Evolutionary conservation across 2,797 vertebrate genomes (phyloP).

Genomic region (Phaenicophaeus curvirostris): DNA sequence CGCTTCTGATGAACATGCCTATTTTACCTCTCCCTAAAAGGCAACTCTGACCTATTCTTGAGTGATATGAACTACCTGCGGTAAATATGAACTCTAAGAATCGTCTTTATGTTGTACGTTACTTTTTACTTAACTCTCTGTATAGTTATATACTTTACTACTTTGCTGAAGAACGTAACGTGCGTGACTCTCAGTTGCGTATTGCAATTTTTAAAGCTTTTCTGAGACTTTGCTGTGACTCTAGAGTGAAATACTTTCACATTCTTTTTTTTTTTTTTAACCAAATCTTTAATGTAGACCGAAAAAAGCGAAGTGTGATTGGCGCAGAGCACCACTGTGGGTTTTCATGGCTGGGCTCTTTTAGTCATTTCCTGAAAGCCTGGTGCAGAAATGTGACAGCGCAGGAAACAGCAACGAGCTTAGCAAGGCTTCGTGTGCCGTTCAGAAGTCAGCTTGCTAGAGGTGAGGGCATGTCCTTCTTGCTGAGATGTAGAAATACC

Average conservation of each 20-base stretch:
- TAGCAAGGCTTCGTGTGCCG: slow-evolving; percentile 17
- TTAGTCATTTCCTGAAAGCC: slow-evolving; percentile 78
- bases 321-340: slow-evolving; percentile 62
- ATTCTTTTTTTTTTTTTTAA: slow-evolving; percentile 19
- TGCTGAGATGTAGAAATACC: slow-evolving; percentile 36
- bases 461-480: slow-evolving; percentile 25
- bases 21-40: neutral
- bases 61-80: neutral
- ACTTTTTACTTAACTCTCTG: neutral
- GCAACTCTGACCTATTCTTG: neutral
- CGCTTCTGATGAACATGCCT: neutral
- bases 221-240: neutral
- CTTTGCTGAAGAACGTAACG: neutral
- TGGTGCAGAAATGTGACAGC: slow-evolving; percentile 45
- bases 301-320: slow-evolving; percentile 64
- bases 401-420: slow-evolving; percentile 59
- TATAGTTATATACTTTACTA: neutral
- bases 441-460: neutral
- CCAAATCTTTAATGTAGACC: slow-evolving; percentile 44
- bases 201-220: neutral
- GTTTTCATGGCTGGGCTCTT: slow-evolving; percentile 61
- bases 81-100: slow-evolving; percentile 1
- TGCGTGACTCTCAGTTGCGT: neutral
- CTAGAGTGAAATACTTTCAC: slow-evolving; percentile 36
- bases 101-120: neutral